Percentiles rank a stretch among this genome's conserved stretches.
Conservation (phyloP, 2,113 vertebrate species). For the Oreocharis arfaki region DNA sequence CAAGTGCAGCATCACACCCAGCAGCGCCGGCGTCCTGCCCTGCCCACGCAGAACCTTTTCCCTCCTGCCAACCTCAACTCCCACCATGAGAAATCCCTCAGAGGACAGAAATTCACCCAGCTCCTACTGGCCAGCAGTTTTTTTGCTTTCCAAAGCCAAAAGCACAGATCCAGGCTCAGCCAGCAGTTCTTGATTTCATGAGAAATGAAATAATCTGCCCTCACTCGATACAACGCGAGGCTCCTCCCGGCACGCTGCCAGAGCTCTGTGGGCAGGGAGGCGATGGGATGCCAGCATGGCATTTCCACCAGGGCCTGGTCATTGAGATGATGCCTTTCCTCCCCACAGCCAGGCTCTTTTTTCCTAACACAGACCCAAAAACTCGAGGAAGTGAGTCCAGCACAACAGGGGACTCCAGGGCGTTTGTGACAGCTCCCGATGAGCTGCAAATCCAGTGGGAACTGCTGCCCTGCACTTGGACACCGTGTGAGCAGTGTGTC, state of each 20-base stretch:
- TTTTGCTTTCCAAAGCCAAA: neutral
- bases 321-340: neutral
- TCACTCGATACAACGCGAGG: fast-evolving
- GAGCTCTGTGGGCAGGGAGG: neutral
- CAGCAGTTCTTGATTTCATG: neutral
- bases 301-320: neutral
- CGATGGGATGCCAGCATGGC: neutral
- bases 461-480: neutral
- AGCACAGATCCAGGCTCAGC: neutral
- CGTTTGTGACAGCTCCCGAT: fast-evolving
- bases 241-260: fast-evolving
- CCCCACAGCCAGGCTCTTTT: fast-evolving
- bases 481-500: fast-evolving
- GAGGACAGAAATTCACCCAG: neutral
- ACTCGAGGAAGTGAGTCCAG: neutral
- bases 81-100: neutral
- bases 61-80: neutral
- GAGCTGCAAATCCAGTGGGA: neutral
- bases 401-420: fast-evolving
- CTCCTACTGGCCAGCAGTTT: neutral
- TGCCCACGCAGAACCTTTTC: neutral
- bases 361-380: neutral
- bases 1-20: neutral
- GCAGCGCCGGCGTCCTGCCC: neutral
- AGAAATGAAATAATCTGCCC: neutral